Base-by-base conservation (phyloP, 2,888 invertebrate species). In the Cantharis flavilabris region DNA sequence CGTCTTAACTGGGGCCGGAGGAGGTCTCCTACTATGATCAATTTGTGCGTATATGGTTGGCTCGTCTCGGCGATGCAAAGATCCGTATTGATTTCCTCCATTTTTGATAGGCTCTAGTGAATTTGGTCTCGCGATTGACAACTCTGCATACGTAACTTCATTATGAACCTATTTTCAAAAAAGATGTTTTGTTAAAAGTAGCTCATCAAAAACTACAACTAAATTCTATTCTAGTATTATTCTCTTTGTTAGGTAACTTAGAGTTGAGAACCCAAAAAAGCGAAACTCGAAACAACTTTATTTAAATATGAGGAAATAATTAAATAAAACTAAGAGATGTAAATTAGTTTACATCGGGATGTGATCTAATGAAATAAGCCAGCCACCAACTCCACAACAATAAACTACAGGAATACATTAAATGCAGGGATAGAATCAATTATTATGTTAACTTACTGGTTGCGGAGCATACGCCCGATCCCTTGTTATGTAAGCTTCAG, bases 21-120 rank as follows among this genome's bases (percentile, higher is more conserved):
- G 88, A 65, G 89, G 88, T 83, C 91, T 89, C 81, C 92, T 91
- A 83, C 90, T 91, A 86, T 93, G 93, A 88, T 94, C 94, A 88
- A 94, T 94, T 89, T 94, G 93, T 78, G 94, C 94, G 88, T 94
- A 94, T 85, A 94, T 92, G 84, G 93, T 93, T 72, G 93, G 91
- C 84, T 94, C 93, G 83, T 93, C 92, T 69, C 84, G 86, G 74
- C 86, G 85, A 75, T 88, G 85, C 71, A 83, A 85, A 80, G 83
- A 88, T 80, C 86, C 89, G 77, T 85, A 86, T 79, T 86, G 86
- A 77, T 84, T 86, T 69, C 85, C 86, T 70, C 89, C 85, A 85
- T 87, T 87, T 82, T 87, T 87, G 75, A 86, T 83, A 16, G 87
- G 82, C 69, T 90, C 90, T 76, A 91, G 86, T 65, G 90, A 90